These are phyloP conservation scores for Prolemur simus DNA, from an alignment of 2,113 vertebrate species.

Conservation along the genomic window DNA sequence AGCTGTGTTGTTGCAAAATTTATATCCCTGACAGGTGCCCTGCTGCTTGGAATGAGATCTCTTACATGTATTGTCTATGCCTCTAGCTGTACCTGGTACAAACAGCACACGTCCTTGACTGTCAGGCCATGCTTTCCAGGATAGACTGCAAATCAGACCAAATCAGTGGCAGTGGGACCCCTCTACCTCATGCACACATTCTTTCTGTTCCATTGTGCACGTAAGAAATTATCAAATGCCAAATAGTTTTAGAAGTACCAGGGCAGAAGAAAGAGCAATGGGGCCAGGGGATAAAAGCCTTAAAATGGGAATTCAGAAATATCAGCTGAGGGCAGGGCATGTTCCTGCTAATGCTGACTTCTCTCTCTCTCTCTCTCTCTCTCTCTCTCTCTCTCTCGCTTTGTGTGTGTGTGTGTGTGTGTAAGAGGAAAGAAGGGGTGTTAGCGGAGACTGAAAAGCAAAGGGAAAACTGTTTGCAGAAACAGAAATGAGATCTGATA, in stretches of 20 bases:
- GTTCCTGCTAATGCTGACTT: background rate
- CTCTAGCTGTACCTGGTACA: background rate
- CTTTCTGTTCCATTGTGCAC: background rate
- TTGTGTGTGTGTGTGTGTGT: background rate
- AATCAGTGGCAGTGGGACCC: too few species aligned
- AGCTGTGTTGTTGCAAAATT: background rate
- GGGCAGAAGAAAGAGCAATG: background rate
- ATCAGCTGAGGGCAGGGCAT: background rate
- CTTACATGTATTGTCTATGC: background rate
- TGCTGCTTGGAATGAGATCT: background rate
- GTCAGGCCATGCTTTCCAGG: background rate
- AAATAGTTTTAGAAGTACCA: background rate
- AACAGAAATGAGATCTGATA: slow-evolving; percentile 10
- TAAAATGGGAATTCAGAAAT: background rate
- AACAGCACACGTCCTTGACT: background rate
- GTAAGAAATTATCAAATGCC: background rate
- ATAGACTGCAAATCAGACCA: background rate
- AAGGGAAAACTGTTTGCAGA: background rate
- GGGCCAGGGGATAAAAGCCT: background rate
- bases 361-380: background rate
- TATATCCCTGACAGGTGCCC: background rate
- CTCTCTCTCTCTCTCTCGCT: too few species aligned
- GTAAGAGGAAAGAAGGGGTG: background rate
- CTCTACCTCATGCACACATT: background rate
- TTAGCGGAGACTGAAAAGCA: background rate